phyloP scores from a whole-genome alignment of 1,140 invertebrate genomes.

The Drosophila pseudoobscura region DNA sequence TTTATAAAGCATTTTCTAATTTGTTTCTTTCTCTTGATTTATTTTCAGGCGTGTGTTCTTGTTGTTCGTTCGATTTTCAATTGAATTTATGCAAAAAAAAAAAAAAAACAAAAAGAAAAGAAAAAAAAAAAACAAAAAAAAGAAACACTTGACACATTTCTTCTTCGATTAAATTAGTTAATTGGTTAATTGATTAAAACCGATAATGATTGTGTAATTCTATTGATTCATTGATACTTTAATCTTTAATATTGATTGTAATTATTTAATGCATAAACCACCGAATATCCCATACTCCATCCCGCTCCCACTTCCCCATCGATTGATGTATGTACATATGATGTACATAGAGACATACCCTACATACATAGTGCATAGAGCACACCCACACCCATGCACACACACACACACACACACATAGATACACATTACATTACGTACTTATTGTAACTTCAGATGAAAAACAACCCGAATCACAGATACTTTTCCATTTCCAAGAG shows the following conservation, averaged over 20 bases:
- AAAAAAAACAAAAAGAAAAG: constrained; percentile 7
- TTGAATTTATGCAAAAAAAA: constrained; percentile 66
- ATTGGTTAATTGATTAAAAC: constrained; percentile 65
- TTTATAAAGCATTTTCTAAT: constrained; percentile 71
- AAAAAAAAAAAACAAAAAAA: constrained; percentile 21
- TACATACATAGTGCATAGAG: constrained; percentile 4
- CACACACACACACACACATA: constrained; percentile 10
- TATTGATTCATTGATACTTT: constrained; percentile 66
- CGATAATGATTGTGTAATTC: constrained; percentile 76
- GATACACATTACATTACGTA: constrained; percentile 24
- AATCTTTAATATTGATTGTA: constrained; percentile 71
- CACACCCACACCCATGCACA: constrained; percentile 11
- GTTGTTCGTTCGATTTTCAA: constrained; percentile 74
- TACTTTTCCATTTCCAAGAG: constrained; percentile 45
- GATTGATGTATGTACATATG: constrained; percentile 13
- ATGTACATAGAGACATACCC: constrained; percentile 7
- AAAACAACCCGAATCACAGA: constrained; percentile 14
- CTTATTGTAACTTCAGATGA: constrained; percentile 48
- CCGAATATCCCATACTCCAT: constrained; percentile 15
- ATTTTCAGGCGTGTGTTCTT: constrained; percentile 81
- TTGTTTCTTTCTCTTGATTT: constrained; percentile 78
- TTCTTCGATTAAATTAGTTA: constrained; percentile 65
- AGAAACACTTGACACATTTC: constrained; percentile 52
- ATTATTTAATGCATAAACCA: constrained; percentile 68
- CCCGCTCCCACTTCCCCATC: constrained; percentile 1